Evolutionary conservation across 2,113 vertebrate genomes (phyloP).

Genomic region (Colinus virginianus): DNA sequence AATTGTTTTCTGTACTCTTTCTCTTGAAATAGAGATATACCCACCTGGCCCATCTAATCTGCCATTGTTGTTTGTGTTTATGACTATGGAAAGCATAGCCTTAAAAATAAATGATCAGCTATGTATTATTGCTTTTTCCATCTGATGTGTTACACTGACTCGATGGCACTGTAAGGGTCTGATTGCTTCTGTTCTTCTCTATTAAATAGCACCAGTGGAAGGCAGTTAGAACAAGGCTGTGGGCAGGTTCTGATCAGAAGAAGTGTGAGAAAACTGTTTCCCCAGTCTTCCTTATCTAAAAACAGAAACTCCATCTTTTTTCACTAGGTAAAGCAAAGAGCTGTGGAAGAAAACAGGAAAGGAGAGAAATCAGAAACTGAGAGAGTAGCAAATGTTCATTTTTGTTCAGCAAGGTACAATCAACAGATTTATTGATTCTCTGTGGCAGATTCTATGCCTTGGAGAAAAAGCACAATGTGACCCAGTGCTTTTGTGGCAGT

Average conservation of each 20-base stretch:
- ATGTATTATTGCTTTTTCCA: neutral
- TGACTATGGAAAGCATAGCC: neutral
- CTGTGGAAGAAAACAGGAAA: fast-evolving
- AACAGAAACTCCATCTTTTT: neutral
- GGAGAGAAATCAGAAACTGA: neutral
- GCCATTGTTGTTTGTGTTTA: neutral
- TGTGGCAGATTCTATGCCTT: neutral
- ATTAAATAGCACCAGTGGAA: neutral
- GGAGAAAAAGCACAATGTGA: neutral
- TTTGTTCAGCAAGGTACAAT: neutral
- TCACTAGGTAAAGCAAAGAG: neutral
- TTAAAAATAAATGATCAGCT: neutral
- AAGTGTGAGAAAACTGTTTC: neutral
- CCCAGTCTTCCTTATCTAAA: neutral
- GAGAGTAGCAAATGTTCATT: neutral
- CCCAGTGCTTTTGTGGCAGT: neutral
- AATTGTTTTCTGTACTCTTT: neutral
- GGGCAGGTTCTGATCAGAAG: neutral
- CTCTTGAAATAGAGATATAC: neutral
- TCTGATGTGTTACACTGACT: neutral
- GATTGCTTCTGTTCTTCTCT: neutral
- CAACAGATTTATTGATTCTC: too few relatives aligned
- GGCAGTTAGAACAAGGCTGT: neutral
- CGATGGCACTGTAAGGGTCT: fast-evolving
- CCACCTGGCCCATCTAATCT: neutral